phyloP scores from a whole-genome alignment of 2,113 vertebrate genomes.

The Petroica traversi region DNA sequence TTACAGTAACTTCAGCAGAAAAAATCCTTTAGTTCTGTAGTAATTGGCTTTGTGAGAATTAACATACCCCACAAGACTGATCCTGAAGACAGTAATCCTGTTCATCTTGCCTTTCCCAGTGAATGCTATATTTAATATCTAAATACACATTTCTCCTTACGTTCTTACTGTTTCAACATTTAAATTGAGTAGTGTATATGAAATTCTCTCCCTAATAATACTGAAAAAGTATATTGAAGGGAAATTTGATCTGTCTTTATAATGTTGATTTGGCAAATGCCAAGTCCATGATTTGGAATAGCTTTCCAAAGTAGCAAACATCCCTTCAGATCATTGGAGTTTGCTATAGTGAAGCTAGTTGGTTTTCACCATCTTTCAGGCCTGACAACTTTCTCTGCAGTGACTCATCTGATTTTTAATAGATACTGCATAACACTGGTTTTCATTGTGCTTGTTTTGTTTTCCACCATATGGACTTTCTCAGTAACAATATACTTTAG shows the following conservation, averaged over 20 bases:
- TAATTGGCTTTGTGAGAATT: not conserved
- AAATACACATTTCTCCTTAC: not conserved
- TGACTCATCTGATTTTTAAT: slow-evolving; percentile 62
- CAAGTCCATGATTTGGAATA: not conserved
- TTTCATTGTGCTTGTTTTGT: slow-evolving; percentile 39
- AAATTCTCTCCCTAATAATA: not conserved
- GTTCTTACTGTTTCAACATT: not conserved
- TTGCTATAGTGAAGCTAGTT: not conserved
- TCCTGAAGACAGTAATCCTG: not conserved
- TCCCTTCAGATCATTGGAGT: not conserved
- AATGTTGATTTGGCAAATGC: not conserved
- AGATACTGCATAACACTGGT: slow-evolving; percentile 28
- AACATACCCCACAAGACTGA: not conserved
- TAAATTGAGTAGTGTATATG: not conserved
- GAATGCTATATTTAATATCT: not conserved
- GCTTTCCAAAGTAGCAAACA: not conserved
- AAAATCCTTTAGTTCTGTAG: not conserved
- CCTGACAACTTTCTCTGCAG: not conserved
- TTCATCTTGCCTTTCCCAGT: not conserved
- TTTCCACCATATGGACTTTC: slow-evolving; percentile 39
- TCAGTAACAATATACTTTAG: not conserved
- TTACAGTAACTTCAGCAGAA: not conserved
- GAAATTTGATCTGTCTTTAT: not conserved
- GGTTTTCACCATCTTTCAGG: slow-evolving; percentile 22
- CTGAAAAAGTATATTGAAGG: not conserved